Evolutionary conservation across 2,113 vertebrate species (phyloP), one percentile per base, ranked within the genome.

Genomic region (Corythornis madagascariensis): DNA sequence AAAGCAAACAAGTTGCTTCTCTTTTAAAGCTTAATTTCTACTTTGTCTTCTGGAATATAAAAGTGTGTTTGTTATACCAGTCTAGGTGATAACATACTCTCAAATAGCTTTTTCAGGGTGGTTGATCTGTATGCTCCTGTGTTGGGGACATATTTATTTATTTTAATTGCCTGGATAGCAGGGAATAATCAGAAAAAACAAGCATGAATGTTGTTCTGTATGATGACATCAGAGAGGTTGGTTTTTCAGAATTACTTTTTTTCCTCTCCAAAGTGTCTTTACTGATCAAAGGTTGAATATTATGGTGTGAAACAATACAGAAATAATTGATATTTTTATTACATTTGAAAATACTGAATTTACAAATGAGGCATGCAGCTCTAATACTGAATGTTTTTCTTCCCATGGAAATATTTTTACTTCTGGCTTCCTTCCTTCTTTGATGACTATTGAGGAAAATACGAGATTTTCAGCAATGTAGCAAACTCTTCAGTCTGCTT

Each of bases 401-500:
- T 85, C 22, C 81, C 63, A 15, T 73, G 55, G 78, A 88, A 94
- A 92, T 86, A 64, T 72, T 94, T 93, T 92, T 92, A 63, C 16
- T 93, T 81, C 85, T 95, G 95, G 91, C 90, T 94, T 95, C 91
- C 91, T 94, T 95, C 81, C 84, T 92, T 93, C 88, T 76, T 89
- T 88, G 59, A 79, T 67, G 69, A 63, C 76, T 50, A 31, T 20
- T 70, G 33, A 88, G 60, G 35, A 86, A 48, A 66, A 89, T 16
- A 65, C 19, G 20, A 75, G 26, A 67, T 85, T 91, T 48, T 79
- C 67, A 74, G 64, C 73, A 83, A 26, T 33, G 48, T 64, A 83
- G 50, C 18, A 43, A 75, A 35, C 74, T 43, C 28, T 82, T 84
- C 57, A 75, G 42, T 71, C 52, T 80, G 29, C 52, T 91, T 89